Evolutionary conservation across 1,140 invertebrate genomes (phyloP).

Genomic region (Aphaenogaster ashmeadi): DNA sequence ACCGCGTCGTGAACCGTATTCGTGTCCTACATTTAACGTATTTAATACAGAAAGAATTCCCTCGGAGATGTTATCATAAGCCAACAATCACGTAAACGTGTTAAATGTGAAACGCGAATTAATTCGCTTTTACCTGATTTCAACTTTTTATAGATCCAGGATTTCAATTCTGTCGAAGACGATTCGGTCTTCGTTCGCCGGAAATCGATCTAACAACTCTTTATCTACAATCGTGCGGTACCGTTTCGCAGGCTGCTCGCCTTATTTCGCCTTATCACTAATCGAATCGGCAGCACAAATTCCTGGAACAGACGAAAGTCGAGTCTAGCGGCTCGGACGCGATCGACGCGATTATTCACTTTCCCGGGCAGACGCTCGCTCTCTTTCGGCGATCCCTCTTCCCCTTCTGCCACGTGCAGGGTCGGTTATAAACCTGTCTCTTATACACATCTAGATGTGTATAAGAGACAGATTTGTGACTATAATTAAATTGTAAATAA

Average conservation of each 20-base stretch:
- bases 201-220: constrained; percentile 6
- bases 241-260: not conserved
- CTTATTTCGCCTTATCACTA: constrained; percentile 47
- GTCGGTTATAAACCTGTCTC: no score
- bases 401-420: not conserved
- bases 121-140: constrained; percentile 8
- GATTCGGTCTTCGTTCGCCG: not conserved
- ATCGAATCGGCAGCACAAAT: constrained; percentile 28
- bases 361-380: constrained; percentile 42
- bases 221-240: constrained; percentile 9
- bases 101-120: constrained; percentile 16
- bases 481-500: no score
- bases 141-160: not conserved
- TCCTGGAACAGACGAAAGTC: constrained; percentile 9
- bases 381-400: constrained; percentile 10
- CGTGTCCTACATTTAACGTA: constrained; percentile 10
- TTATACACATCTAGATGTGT: no score
- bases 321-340: constrained; percentile 32
- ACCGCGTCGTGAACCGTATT: not conserved
- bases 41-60: not conserved
- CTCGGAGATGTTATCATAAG: not conserved
- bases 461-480: no score
- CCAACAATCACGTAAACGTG: not conserved
- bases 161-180: constrained; percentile 2
- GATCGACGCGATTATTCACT: constrained; percentile 25